Conservation (phyloP, 2,113 vertebrate species). For the Felis catus region F.catus_Fca126_mat1.0 CM031420.1:56658501-56659000, state of each 20-base stretch:
- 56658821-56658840: background rate
- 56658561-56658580: background rate
- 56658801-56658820: background rate
- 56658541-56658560: background rate
- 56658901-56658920: background rate
- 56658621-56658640: background rate
- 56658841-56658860: background rate
- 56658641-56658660: background rate
- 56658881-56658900: background rate
- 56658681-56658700: background rate
- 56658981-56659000: background rate
- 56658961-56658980: background rate
- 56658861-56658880: background rate
- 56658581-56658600: background rate
- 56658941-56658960: background rate
- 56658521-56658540: background rate
- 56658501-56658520: background rate
- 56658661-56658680: background rate
- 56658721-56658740: background rate
- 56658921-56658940: rapidly evolving
- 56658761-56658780: background rate
- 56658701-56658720: background rate
- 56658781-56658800: background rate
- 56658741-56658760: background rate
- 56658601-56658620: background rate